Evolutionary conservation across 2,113 vertebrate genomes (phyloP), one percentile per base, ranked within the genome.

Genomic region (Mesocricetus auratus): DNA sequence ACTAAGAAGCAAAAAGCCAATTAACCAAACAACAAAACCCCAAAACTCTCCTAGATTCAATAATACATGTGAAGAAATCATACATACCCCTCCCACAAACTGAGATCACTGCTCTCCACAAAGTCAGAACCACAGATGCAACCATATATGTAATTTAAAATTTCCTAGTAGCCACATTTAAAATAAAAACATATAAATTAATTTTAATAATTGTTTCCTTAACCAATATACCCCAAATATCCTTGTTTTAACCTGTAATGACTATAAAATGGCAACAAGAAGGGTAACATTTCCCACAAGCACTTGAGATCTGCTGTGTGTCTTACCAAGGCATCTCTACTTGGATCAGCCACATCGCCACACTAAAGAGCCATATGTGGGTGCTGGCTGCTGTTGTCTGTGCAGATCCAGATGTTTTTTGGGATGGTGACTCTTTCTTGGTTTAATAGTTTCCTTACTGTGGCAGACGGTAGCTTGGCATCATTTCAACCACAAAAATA

Each of bases 141-240:
- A 92, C 92, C 66, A 94, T 53, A 47, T 47, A 88, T 60, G 8
- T 73, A 89, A 96, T 88, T 93, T 94, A n/a, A 77, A 93, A 96
- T 92, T 95, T 85, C 73, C 47, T 78, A 74, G 73, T 74, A 86
- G 87, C 89, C 94, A 62, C 90, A 93, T 87, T 77, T 58, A 89
- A 92, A 94, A 90, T 64, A 89, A 93, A 83, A 90, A 75, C 31
- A 95, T 71, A 73, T 22, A 68, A 94, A 94, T 75, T 93, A 95
- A 92, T 96, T 94, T 94, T 68, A 93, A 75, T 73, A 96, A 73
- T 68, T 89, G 92, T 97, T 94, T 89, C 77, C 39, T 81, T 90
- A 81, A 95, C 42, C 62, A 85, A 78, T 31, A 85, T 42, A 50
- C 21, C 39, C 7, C 50, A 74, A 90, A 94, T 88, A 75, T 42